A percentile compares a stretch with the other conserved stretches of the same genome.
Conservation (phyloP, 2,797 vertebrate genomes). For the Melanotaenia trifasciata region DNA sequence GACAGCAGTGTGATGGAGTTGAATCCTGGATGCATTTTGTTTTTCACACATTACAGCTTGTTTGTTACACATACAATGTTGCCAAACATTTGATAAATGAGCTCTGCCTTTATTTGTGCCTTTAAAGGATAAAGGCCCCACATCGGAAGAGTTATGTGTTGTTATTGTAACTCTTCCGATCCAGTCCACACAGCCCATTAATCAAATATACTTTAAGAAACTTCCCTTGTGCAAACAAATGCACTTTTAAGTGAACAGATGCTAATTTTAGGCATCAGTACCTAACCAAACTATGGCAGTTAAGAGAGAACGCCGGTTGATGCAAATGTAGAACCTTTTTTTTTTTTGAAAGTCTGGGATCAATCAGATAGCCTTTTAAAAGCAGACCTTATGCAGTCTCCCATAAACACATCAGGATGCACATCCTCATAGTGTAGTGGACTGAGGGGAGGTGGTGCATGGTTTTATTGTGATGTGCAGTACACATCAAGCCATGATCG, state of each 20-base stretch:
- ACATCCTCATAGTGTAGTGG: background rate
- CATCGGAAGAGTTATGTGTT: background rate
- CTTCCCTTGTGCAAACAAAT: background rate
- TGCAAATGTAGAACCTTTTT: too few relatives aligned
- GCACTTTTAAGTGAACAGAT: background rate
- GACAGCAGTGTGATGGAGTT: background rate
- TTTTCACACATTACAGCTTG: background rate
- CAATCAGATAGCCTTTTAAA: too few relatives aligned
- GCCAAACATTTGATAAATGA: background rate
- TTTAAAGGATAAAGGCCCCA: background rate
- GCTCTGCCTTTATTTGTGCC: background rate
- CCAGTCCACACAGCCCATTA: background rate
- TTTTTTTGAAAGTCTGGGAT: too few relatives aligned
- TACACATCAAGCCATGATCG: background rate
- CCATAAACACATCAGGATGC: background rate
- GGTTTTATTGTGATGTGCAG: background rate
- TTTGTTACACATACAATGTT: background rate
- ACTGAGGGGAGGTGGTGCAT: background rate
- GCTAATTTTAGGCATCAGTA: background rate
- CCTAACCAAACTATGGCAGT: background rate
- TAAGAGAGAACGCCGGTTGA: too few relatives aligned
- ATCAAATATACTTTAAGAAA: background rate
- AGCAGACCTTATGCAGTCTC: background rate
- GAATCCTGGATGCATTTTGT: background rate
- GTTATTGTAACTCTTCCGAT: background rate